Conservation (phyloP, 2,113 vertebrate species). For the Embiotoca jacksoni region DNA sequence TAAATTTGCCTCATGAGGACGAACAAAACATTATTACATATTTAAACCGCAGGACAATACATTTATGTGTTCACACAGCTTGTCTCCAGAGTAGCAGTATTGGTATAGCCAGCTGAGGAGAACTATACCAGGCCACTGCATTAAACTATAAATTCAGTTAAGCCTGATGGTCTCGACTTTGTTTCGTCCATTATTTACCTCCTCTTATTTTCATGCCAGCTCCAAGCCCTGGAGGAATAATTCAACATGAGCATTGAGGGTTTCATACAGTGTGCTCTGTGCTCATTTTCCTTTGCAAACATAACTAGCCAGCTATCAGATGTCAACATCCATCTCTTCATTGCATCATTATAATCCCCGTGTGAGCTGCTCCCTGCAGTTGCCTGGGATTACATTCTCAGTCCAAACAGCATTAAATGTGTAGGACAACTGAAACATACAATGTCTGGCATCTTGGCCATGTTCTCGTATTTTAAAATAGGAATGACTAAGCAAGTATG, state of each 20-base stretch:
- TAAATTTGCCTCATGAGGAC: constrained; percentile 54
- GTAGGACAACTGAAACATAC: background rate
- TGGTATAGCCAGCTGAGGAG: constrained; percentile 9
- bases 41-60: constrained; percentile 28
- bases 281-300: constrained; percentile 48
- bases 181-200: constrained; percentile 56
- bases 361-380: constrained; percentile 27
- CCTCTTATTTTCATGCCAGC: constrained; percentile 42
- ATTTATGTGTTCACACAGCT: constrained; percentile 43
- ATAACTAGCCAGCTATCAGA: constrained; percentile 49
- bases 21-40: constrained; percentile 56
- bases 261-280: constrained; percentile 31
- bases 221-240: constrained; percentile 41
- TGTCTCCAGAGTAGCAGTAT: background rate
- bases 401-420: constrained; percentile 19
- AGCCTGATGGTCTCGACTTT: constrained; percentile 40
- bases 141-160: constrained; percentile 51
- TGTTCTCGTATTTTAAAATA: too few relatives aligned
- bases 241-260: constrained; percentile 32
- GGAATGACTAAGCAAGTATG: too few relatives aligned
- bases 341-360: constrained; percentile 31
- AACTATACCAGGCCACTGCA: constrained; percentile 37
- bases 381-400: constrained; percentile 21
- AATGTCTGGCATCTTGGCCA: too few relatives aligned
- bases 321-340: constrained; percentile 61